phyloP scores from a whole-genome alignment of 2,113 vertebrate genomes.

The Osmerus mordax region DNA sequence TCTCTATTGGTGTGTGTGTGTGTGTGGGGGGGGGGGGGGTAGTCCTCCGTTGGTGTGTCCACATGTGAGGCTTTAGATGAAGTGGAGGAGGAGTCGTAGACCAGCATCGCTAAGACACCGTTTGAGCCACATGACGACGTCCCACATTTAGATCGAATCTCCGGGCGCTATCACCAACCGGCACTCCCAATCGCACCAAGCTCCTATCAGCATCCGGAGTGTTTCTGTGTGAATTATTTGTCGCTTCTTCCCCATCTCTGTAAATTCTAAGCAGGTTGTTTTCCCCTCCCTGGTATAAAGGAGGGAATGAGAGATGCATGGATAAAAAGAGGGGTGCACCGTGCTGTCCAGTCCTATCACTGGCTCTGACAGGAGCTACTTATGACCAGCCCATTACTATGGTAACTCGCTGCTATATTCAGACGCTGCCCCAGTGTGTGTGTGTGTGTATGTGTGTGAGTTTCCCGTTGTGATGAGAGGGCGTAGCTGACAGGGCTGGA shows the following conservation, averaged over 20 bases:
- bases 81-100: conserved; percentile 39
- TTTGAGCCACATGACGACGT: conserved; percentile 49
- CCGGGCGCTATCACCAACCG: too few species aligned
- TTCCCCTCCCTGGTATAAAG: conserved; percentile 45
- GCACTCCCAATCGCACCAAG: conserved; percentile 31
- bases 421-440: conserved; percentile 59
- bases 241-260: conserved; percentile 32
- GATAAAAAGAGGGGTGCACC: conserved; percentile 64
- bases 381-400: conserved; percentile 72
- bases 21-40: neutral
- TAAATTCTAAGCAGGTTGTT: neutral
- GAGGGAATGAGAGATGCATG: conserved; percentile 60
- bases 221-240: conserved; percentile 55
- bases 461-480: conserved; percentile 65
- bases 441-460: conserved; percentile 10
- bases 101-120: conserved; percentile 51
- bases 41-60: neutral
- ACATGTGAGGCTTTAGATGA: neutral
- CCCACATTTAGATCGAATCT: conserved; percentile 38
- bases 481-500: conserved; percentile 63
- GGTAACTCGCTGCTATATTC: conserved; percentile 74
- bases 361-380: conserved; percentile 57
- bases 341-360: conserved; percentile 68
- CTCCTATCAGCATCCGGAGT: conserved; percentile 46
- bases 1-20: neutral